These are phyloP conservation scores for Catostomus latipinnis DNA, from an alignment of 2,797 vertebrate species.

Conservation along the genomic window DNA sequence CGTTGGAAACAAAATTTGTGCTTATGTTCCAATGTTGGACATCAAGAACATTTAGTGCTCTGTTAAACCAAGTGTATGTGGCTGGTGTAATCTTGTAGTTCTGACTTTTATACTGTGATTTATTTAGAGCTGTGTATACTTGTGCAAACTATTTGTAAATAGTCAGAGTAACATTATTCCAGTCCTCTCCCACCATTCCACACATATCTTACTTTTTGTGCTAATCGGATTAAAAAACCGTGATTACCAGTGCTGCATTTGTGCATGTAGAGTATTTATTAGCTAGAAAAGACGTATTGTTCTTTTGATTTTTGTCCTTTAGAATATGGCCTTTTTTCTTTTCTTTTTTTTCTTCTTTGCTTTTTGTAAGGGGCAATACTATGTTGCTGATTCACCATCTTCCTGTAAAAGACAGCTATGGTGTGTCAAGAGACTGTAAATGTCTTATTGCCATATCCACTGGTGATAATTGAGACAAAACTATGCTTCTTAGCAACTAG, in stretches of 20 bases:
- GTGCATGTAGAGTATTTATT: too few species aligned
- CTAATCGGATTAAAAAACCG: background rate
- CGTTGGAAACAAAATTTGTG: background rate
- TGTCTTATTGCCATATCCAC: background rate
- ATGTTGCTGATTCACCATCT: background rate
- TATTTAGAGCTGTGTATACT: too few species aligned
- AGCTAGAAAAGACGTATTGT: too few species aligned
- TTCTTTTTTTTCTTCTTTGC: background rate
- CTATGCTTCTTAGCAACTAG: slow-evolving; percentile 2
- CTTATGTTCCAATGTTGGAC: background rate
- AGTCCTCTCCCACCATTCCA: background rate
- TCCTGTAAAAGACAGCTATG: background rate
- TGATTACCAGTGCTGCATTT: background rate
- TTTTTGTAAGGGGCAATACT: background rate
- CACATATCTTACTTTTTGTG: background rate
- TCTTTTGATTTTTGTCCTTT: too few species aligned
- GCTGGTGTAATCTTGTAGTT: background rate
- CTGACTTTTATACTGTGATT: background rate
- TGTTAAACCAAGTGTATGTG: background rate
- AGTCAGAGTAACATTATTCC: background rate
- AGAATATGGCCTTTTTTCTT: background rate
- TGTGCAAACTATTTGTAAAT: background rate
- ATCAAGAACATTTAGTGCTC: background rate
- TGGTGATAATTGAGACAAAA: background rate
- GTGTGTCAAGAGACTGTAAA: background rate